phyloP scores from a whole-genome alignment of 2,113 vertebrate species.

The Eleginops maclovinus region DNA sequence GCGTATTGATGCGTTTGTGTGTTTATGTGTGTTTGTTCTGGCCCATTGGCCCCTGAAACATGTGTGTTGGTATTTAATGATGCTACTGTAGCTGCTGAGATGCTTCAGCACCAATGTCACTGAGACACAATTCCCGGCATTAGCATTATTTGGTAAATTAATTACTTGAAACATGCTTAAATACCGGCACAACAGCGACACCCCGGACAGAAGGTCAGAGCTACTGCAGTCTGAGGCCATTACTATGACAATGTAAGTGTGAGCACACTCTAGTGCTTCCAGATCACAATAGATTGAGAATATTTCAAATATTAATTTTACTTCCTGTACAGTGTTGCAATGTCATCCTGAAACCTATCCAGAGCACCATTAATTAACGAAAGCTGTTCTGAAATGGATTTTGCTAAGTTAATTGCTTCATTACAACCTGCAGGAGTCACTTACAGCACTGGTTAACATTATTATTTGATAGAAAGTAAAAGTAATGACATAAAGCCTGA shows the following conservation, averaged over 20 bases:
- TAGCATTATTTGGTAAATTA: conserved; percentile 3
- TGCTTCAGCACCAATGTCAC: conserved; percentile 22
- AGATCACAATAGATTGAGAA: conserved; percentile 8
- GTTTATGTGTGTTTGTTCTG: conserved; percentile 19
- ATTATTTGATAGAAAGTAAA: neutral
- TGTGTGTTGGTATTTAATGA: neutral
- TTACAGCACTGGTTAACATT: neutral
- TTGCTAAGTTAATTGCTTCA: conserved; percentile 6
- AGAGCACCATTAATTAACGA: neutral
- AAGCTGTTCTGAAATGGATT: conserved; percentile 11
- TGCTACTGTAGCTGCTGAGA: conserved; percentile 27
- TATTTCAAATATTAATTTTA: neutral
- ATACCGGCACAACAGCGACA: neutral
- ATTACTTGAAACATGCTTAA: neutral
- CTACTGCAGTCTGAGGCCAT: neutral
- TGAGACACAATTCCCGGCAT: neutral
- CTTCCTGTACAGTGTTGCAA: neutral
- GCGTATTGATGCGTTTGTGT: conserved; percentile 24
- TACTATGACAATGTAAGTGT: conserved; percentile 2
- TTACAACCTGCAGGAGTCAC: neutral
- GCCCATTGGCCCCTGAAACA: conserved; percentile 25
- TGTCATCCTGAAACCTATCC: conserved; percentile 7
- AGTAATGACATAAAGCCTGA: neutral
- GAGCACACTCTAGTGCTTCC: neutral
- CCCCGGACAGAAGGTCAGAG: neutral